Percentiles rank a stretch among this genome's conserved stretches.
Evolutionary conservation across 1,140 invertebrate species (phyloP).

Genomic region (Drosophila sturtevanti): DNA sequence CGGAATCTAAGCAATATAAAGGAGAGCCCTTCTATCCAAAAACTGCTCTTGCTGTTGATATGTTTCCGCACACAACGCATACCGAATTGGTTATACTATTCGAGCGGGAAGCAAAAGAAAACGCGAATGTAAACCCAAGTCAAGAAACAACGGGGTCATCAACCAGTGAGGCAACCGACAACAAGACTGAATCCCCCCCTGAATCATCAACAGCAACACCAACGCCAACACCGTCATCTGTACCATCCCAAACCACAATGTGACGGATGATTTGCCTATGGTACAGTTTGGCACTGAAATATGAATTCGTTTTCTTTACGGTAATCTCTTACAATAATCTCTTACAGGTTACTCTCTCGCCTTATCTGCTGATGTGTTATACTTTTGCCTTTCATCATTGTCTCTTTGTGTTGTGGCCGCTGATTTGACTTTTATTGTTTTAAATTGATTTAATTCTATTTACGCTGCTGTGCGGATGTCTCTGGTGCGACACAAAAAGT

Average conservation of each 20-base stretch:
- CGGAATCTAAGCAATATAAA: slow-evolving; percentile 90
- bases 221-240: background rate
- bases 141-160: too few relatives aligned
- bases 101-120: slow-evolving; percentile 84
- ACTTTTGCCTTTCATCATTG: slow-evolving; percentile 51
- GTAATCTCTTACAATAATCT: slow-evolving; percentile 29
- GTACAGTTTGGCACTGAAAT: slow-evolving; percentile 30
- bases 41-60: slow-evolving; percentile 93
- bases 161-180: background rate
- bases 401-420: slow-evolving; percentile 55
- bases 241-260: background rate
- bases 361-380: slow-evolving; percentile 49
- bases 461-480: slow-evolving; percentile 60
- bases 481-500: slow-evolving; percentile 48
- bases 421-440: slow-evolving; percentile 69
- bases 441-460: slow-evolving; percentile 81
- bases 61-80: slow-evolving; percentile 97
- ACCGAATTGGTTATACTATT: slow-evolving; percentile 94
- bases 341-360: slow-evolving; percentile 33
- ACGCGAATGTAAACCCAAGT: background rate
- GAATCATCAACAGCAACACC: too few relatives aligned
- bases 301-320: slow-evolving; percentile 26
- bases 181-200: background rate
- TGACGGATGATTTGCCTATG: slow-evolving; percentile 17
- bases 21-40: slow-evolving; percentile 92